phyloP scores from a whole-genome alignment of 2,797 vertebrate species.

The Ammospiza maritima region DNA sequence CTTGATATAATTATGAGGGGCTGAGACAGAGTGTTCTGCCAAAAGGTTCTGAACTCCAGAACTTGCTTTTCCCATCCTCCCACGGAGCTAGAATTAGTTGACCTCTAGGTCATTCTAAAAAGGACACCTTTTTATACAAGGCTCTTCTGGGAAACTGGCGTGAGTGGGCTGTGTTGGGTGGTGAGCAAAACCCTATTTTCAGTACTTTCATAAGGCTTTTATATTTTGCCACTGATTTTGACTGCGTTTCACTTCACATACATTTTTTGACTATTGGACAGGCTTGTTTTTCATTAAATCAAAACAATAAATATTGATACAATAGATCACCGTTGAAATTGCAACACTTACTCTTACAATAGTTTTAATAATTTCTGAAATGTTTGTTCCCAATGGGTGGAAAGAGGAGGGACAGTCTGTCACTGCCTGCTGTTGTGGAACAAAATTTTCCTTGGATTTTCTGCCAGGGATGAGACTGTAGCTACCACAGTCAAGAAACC shows the following conservation, averaged over 20 bases:
- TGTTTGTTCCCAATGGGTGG: background rate
- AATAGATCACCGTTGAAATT: background rate
- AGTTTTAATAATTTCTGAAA: background rate
- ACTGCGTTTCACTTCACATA: background rate
- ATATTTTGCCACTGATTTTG: background rate
- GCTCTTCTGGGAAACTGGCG: background rate
- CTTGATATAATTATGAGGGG: background rate
- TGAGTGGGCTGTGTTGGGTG: background rate
- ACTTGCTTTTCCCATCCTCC: constrained; percentile 6
- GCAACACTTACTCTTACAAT: background rate
- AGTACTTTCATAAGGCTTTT: background rate
- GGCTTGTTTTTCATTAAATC: background rate
- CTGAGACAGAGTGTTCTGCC: constrained; percentile 1
- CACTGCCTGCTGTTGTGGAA: background rate
- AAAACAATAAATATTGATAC: background rate
- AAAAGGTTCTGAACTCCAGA: constrained; percentile 27
- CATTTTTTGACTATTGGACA: background rate
- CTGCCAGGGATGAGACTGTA: background rate
- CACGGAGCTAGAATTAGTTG: constrained; percentile 9
- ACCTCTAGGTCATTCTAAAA: background rate
- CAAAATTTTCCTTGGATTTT: background rate
- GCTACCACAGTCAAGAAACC: background rate
- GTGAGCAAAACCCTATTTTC: background rate
- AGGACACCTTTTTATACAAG: background rate
- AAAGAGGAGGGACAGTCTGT: background rate